Evolutionary conservation across 1,140 invertebrate species (phyloP), one percentile per base, ranked within the genome.

Genomic region (Lineus longissimus): DNA sequence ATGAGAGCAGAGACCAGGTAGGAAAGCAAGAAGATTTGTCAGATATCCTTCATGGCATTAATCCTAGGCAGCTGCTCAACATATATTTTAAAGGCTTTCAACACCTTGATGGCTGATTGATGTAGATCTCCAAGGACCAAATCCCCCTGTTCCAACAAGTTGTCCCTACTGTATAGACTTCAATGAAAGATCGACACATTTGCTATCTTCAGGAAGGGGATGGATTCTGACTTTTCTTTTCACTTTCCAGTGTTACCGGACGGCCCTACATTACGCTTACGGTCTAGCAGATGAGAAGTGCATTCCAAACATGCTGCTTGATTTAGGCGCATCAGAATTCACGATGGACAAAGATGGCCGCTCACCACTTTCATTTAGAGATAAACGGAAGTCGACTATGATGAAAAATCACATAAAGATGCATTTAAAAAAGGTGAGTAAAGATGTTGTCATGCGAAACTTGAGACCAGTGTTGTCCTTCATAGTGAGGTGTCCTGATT

Each of bases 311-410:
- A 63, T 72, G 36, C 59, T 75, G 23, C 62, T 72, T 25, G 73
- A 75, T 36, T 69, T 67, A 57, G 73, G 73, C n/a, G 69, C 70
- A 7, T 75, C 73, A 13, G 73, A 75, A 61, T 71, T 70, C 60
- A 65, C 66, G 9, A 70, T 75, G 67, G 73, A 75, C 57, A 73
- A 72, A 71, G 71, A 75, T 65, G 71, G 69, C 41, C 58, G 71
- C 33, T 73, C 73, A 27, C 71, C 73, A 23, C 59, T 73, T 36
- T 66, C 64, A 1, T 75, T 75, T 59, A 73, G 72, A 63, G 73
- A 75, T 47, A 59, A 71, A 40, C 45, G 59, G 33, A 62, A 65
- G 23, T 66, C 72, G 47, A n/a, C 41, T 2, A 62, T 67, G 41
- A 75, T 75, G 73, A 62, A 60, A 40, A 63, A 66, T 9, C 59